phyloP scores from a whole-genome alignment of 2,113 vertebrate genomes.

The Antechinus flavipes region DNA sequence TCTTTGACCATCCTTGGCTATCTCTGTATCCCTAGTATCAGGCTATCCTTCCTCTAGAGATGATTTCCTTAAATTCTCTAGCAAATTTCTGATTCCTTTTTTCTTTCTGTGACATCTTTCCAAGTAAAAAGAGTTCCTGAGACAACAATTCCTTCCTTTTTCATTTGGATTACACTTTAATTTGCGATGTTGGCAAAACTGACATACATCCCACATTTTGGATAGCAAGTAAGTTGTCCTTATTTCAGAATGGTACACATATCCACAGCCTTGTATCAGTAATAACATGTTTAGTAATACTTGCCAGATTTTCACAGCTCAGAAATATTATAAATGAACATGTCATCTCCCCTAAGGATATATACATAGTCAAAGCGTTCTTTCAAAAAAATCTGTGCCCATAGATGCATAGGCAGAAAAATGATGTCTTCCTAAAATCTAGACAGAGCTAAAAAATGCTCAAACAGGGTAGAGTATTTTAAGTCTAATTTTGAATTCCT shows the following conservation, averaged over 20 bases:
- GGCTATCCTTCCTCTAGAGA: neutral
- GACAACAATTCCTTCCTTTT: neutral
- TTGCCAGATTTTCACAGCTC: neutral
- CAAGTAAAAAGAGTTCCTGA: neutral
- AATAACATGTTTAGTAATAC: neutral
- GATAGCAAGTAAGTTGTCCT: neutral
- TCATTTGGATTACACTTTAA: neutral
- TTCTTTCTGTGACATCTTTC: neutral
- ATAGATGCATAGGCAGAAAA: neutral
- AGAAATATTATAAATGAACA: neutral
- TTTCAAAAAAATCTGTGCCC: slow-evolving; percentile 1
- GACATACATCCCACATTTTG: neutral
- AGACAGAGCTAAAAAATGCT: neutral
- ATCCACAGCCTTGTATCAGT: neutral
- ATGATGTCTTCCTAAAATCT: slow-evolving; percentile 34
- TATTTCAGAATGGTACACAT: neutral
- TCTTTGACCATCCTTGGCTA: too few species aligned
- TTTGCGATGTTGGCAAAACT: neutral
- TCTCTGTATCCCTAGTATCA: too few species aligned
- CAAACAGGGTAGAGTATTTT: neutral
- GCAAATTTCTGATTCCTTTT: neutral
- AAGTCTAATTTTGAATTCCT: neutral
- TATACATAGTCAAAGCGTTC: slow-evolving; percentile 40
- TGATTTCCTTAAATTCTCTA: slow-evolving; percentile 30
- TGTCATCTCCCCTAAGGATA: slow-evolving; percentile 5